Conservation (phyloP, 1,140 invertebrate species). For the Psix sp. region DNA sequence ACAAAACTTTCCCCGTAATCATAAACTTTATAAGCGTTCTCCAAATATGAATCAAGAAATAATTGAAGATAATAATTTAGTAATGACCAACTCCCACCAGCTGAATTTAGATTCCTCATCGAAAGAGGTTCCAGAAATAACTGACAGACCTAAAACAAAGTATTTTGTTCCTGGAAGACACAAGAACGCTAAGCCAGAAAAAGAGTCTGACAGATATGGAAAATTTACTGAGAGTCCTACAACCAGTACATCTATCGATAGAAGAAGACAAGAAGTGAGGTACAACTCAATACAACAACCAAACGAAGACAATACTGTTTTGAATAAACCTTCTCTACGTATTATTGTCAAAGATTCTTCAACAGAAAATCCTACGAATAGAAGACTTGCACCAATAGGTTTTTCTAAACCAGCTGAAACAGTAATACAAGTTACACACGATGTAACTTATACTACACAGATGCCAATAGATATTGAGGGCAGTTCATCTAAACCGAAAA, state of each 20-base stretch:
- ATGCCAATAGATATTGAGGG: conserved; percentile 1
- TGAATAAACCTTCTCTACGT: conserved; percentile 12
- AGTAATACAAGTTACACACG: conserved; percentile 23
- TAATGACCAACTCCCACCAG: conserved; percentile 44
- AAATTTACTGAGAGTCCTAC: too few species aligned
- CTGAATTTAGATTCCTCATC: background rate
- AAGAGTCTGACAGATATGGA: conserved; percentile 35
- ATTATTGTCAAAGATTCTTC: conserved; percentile 32
- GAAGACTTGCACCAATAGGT: conserved; percentile 2
- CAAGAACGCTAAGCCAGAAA: conserved; percentile 55
- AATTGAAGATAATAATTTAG: background rate
- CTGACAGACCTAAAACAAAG: background rate
- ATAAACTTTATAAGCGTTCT: conserved; percentile 26
- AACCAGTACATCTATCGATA: conserved; percentile 19
- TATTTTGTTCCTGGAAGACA: conserved; percentile 60
- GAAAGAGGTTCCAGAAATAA: too few species aligned
- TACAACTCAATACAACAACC: conserved; percentile 52
- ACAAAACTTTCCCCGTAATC: conserved; percentile 24
- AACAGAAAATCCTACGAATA: background rate
- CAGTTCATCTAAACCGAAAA: conserved; percentile 9
- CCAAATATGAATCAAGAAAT: background rate
- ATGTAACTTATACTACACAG: conserved; percentile 11
- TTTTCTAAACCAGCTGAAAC: conserved; percentile 25
- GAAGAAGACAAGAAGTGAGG: conserved; percentile 62
- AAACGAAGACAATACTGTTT: too few species aligned